Evolutionary conservation across 2,888 invertebrate genomes (phyloP), one percentile per base, ranked within the genome.

Genomic region (Malacosoma neustria): DNA sequence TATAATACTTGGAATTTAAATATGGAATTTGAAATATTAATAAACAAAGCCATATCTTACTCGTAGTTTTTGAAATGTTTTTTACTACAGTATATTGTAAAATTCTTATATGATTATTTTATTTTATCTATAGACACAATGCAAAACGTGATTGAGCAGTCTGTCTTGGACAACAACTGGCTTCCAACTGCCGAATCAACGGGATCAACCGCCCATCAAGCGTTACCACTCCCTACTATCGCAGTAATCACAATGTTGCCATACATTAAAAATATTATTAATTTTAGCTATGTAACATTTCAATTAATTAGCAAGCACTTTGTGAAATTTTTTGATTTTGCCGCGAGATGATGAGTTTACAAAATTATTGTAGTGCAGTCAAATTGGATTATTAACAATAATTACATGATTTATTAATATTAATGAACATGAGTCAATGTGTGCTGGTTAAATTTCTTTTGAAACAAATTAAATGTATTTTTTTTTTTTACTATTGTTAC

Each of bases 71-170:
- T n/a, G n/a, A n/a, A n/a, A n/a, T n/a, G n/a, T n/a, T n/a, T n/a
- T n/a, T n/a, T n/a, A n/a, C n/a, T n/a, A n/a, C n/a, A n/a, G n/a
- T n/a, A n/a, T n/a, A n/a, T n/a, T n/a, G n/a, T n/a, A n/a, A n/a
- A n/a, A n/a, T n/a, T n/a, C n/a, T n/a, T n/a, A n/a, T n/a, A n/a
- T n/a, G n/a, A 22, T 42, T 34, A 22, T 33, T 33, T 14, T 37
- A 37, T 46, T 52, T 40, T 40, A 39, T 48, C 48, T 52, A 38
- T 60, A 84, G 86, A 86, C 55, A 82, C 85, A 40, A 76, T 86
- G 77, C 85, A 86, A 57, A 86, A 86, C 42, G 80, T 86, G 13
- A 81, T 86, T 36, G 86, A 87, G 53, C 86, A 86, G 57, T 86
- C 87, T 22, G 85, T 87, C 13, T 73, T 86, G 29, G 86, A 86